Base-by-base conservation (phyloP, 1,140 invertebrate species). In the Globodera rostochiensis region DNA sequence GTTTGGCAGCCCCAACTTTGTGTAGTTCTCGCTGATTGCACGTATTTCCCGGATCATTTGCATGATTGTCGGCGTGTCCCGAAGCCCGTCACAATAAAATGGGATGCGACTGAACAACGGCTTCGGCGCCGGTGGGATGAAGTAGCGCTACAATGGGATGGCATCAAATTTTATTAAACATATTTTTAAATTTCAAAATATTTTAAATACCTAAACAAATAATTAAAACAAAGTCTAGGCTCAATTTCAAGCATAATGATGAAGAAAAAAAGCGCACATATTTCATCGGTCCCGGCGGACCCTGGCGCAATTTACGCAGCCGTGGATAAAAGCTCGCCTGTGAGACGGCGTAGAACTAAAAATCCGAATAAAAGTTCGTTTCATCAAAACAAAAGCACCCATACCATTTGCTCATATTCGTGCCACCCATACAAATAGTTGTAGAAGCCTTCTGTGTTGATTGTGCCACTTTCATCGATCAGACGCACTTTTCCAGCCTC, bases 381-480 rank as follows among this genome's bases (percentile, higher is more conserved):
- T 64, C 57, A 6, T 46, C 6, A 46, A 53, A 53, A 90, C 11
- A 97, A 98, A 81, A 21, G 21, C 49, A 25, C 94, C 90, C 97
- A 98, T 6, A 95, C 95, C 79, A 98, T 92, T 9, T 94, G 94
- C 90, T 98, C 97, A 90, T 97, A 96, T 6, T 93, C 94, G 11
- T 87, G 88, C 97, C 97, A 99, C 0, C 96, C 97, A 15, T 95
- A 97, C 50, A 99, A 90, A 90, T 98, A 98, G 90, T 98, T 98
- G 90, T 99, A 99, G 91, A 99, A 99, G 0, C 95, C 96, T 86
- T 95, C 94, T 0, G 94, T 94, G 91, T 98, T 96, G 80, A 99
- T 98, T 82, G 36, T 49, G 53, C 96, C 95, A 19, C 96, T 93
- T 8, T 92, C 91, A 25, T 53, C 93, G 0, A 99, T 96, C 71